Base-by-base conservation (phyloP, 2,113 vertebrate species). In the Pterocles gutturalis region DNA sequence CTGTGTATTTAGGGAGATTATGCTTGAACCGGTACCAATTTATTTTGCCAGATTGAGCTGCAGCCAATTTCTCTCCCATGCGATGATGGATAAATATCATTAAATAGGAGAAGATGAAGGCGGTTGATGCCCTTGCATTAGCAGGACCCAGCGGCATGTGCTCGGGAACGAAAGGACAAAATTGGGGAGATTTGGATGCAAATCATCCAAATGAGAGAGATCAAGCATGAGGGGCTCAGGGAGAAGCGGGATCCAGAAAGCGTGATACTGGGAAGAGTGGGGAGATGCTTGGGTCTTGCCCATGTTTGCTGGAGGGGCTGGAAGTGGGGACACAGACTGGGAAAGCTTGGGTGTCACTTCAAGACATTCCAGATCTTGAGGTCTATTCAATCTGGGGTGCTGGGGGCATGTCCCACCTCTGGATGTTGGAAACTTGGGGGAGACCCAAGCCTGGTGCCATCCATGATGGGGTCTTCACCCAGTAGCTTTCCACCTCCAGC, bases 31-130 rank as follows among this genome's bases (percentile, higher is more conserved):
- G 2, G 89, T 89, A 87, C 93, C 81, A 41, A 72, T 91, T 87
- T 75, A 55, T 96, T 96, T 72, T 88, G 93, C 94, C 93, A 96
- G 61, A 45, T 36, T 95, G 96, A 93, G 93, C 73, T 43, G 85
- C 55, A 43, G 95, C 94, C 95, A 97, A 89, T 83, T 95, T 46
- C 93, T 93, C 57, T 93, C 94, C 94, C 91, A 38, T 87, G 96
- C 10, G 76, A 36, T 81, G 96, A 33, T 11, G 95, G 94, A 96
- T 97, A 96, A 97, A 97, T 97, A 95, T 92, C 96, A 94, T 97
- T 94, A 95, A 95, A 91, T 17, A 81, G 87, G 93, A 46, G 36
- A 79, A 96, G 96, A 96, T 96, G 93, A 69, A 93, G 91, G 88
- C 4, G 5, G 61, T 79, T 4, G 93, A 97, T 97, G 96, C 80